A percentile compares a stretch with the other conserved stretches of the same genome.
Conservation (phyloP, 2,888 invertebrate genomes). For the Heliothis peltigera region DNA sequence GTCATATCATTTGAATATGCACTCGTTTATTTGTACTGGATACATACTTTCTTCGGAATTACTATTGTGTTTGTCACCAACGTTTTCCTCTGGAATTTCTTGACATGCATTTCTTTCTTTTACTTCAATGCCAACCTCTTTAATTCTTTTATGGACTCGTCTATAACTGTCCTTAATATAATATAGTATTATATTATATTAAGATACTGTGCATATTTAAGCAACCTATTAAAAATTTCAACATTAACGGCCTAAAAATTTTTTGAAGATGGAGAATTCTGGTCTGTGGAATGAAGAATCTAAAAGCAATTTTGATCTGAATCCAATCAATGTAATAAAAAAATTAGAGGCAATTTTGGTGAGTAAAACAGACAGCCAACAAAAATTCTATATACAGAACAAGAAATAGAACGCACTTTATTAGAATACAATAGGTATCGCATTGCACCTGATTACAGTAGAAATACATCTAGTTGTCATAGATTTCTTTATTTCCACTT, state of each 20-base stretch:
- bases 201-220: no score
- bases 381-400: constrained; percentile 19
- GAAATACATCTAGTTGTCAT: constrained; percentile 40
- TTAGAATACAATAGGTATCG: constrained; percentile 67
- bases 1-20: constrained; percentile 48
- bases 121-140: no score
- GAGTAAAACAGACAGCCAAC: neutral
- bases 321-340: no score
- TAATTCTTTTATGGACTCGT: no score
- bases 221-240: no score
- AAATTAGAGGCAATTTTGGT: no score
- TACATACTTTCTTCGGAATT: constrained; percentile 40
- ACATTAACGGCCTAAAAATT: no score
- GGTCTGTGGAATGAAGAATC: no score
- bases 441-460: constrained; percentile 20
- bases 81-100: constrained; percentile 6
- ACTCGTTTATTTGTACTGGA: constrained; percentile 42
- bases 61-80: constrained; percentile 10
- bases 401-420: constrained; percentile 46
- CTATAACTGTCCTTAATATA: no score
- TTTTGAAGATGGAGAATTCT: no score
- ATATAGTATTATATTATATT: no score
- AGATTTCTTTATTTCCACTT: constrained; percentile 37
- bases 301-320: no score
- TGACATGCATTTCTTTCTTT: neutral